Evolutionary conservation across 2,797 vertebrate genomes (phyloP).

Genomic region (Paramormyrops hopkinsi): DNA sequence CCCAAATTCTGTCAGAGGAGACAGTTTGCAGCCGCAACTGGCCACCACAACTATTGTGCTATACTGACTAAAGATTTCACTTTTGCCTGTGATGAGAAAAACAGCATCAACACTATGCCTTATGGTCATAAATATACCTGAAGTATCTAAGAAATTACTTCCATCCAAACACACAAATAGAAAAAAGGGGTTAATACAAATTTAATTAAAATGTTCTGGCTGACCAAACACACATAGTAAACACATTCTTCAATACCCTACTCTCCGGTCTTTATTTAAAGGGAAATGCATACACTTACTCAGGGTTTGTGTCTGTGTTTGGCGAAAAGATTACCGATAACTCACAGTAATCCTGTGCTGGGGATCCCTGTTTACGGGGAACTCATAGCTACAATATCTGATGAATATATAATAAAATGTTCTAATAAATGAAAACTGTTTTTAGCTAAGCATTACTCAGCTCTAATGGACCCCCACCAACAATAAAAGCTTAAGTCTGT

Average conservation of each 20-base stretch:
- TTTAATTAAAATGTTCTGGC: not conserved
- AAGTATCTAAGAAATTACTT: not conserved
- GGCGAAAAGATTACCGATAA: not conserved
- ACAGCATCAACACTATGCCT: not conserved
- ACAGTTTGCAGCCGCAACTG: not conserved
- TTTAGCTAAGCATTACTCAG: not conserved
- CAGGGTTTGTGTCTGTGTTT: not conserved
- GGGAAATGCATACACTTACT: not conserved
- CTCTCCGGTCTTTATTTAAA: not conserved
- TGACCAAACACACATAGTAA: not conserved
- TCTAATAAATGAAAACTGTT: not conserved
- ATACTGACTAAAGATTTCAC: not conserved
- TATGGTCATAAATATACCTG: not conserved
- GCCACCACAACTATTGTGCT: not conserved
- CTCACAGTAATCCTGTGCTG: not conserved
- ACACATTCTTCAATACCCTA: not conserved
- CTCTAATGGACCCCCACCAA: not conserved
- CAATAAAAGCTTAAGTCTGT: not conserved
- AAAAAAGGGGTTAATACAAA: not conserved
- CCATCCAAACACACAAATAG: not conserved
- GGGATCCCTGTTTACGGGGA: not conserved
- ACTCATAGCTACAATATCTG: not conserved
- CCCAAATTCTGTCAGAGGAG: not conserved
- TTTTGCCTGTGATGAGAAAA: not conserved
- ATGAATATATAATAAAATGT: not conserved